Conservation (phyloP, 2,888 invertebrate species). For the Dynastes grantii region DNA sequence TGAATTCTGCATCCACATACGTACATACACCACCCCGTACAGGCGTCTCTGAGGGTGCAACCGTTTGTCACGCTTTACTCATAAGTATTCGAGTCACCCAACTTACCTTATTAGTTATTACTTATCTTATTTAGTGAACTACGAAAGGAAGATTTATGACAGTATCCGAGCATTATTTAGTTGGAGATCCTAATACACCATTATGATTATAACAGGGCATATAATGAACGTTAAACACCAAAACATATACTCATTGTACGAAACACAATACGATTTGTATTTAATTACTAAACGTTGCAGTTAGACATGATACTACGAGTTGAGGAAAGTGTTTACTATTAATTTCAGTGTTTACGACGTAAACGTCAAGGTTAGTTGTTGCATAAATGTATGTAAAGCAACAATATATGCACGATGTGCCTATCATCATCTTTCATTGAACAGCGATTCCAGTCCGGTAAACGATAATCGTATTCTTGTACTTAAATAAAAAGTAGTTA, state of each 20-base stretch:
- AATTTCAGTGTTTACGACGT: conserved; percentile 4
- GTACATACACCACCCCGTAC: no score
- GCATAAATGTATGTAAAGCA: conserved; percentile 6
- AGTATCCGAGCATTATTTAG: no score
- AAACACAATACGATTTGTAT: neutral
- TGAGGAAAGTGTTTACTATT: conserved; percentile 2
- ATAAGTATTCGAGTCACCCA: no score
- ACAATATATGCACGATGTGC: neutral
- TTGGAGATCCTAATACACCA: neutral
- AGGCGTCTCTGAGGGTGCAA: no score
- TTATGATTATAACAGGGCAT: no score
- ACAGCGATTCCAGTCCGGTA: neutral
- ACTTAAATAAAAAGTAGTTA: neutral
- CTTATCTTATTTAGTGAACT: no score
- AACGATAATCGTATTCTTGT: conserved; percentile 1
- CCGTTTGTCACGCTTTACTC: no score
- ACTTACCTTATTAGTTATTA: no score
- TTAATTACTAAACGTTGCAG: neutral
- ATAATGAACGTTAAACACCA: neutral
- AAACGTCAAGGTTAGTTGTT: conserved; percentile 4
- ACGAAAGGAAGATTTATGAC: no score
- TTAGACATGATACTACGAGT: neutral
- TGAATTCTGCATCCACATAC: no score
- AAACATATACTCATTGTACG: neutral
- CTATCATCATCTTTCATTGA: conserved; percentile 4